Evolutionary conservation across 2,797 vertebrate genomes (phyloP).

Genomic region (Coregonus suidteri): DNA sequence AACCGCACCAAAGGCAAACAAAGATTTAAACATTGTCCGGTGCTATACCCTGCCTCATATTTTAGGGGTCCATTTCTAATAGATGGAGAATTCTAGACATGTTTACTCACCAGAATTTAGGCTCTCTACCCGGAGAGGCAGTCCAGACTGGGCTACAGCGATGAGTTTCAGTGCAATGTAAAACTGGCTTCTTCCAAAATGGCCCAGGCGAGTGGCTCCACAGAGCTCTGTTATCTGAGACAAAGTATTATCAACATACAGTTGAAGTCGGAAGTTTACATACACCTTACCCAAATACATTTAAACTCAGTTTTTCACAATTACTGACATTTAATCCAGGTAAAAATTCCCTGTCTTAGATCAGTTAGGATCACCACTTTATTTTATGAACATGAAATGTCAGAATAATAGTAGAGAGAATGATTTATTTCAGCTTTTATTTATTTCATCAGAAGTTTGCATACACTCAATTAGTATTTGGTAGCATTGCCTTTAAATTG

Average conservation of each 20-base stretch:
- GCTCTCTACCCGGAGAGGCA: constrained; percentile 94
- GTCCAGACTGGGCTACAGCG: constrained; percentile 93
- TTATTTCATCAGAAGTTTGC: too few relatives aligned
- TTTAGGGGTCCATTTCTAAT: neutral
- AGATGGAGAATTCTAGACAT: neutral
- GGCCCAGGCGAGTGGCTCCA: constrained; percentile 94
- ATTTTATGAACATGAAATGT: too few relatives aligned
- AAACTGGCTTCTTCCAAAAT: constrained; percentile 98
- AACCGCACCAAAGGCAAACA: constrained; percentile 38
- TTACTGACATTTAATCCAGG: too few relatives aligned
- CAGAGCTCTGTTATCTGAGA: constrained; percentile 96
- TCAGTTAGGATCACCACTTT: too few relatives aligned
- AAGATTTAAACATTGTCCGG: constrained; percentile 6
- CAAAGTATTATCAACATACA: constrained; percentile 2
- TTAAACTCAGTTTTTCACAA: too few relatives aligned
- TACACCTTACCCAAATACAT: too few relatives aligned
- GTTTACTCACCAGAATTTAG: constrained; percentile 90
- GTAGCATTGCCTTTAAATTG: too few relatives aligned
- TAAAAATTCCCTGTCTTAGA: too few relatives aligned
- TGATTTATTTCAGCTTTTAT: too few relatives aligned
- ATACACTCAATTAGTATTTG: too few relatives aligned
- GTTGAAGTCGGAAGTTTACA: too few relatives aligned
- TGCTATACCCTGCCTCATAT: constrained; percentile 6
- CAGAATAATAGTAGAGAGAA: too few relatives aligned
- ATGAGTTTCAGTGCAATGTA: constrained; percentile 98